Evolutionary conservation across 2,113 vertebrate genomes (phyloP).

Genomic region (Gnathonemus longibarbis): DNA sequence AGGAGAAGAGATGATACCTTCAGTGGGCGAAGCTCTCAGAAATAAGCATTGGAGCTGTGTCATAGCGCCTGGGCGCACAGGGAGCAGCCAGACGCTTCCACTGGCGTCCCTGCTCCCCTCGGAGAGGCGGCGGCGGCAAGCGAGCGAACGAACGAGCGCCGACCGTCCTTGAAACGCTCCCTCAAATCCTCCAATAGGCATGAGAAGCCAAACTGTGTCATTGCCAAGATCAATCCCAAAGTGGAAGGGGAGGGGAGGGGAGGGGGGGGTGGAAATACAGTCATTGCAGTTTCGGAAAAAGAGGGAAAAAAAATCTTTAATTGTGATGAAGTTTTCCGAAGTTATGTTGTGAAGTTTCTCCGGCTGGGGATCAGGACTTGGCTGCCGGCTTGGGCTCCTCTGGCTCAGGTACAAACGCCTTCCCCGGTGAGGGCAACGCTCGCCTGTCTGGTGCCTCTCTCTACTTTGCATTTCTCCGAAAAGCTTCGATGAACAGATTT

Average conservation of each 20-base stretch:
- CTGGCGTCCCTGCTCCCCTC: conserved; percentile 41
- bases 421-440: neutral
- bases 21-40: conserved; percentile 32
- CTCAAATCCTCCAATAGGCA: conserved; percentile 35
- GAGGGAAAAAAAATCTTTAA: conserved; percentile 11
- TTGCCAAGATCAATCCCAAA: conserved; percentile 40
- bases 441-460: neutral
- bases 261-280: conserved; percentile 10
- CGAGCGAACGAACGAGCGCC: neutral
- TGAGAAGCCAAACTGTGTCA: conserved; percentile 45
- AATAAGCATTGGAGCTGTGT: conserved; percentile 45
- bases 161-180: conserved; percentile 28
- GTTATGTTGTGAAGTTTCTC: conserved; percentile 14
- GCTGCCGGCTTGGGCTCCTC: neutral
- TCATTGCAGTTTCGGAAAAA: neutral
- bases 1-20: conserved; percentile 29
- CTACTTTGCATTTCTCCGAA: neutral
- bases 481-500: neutral
- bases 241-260: conserved; percentile 12
- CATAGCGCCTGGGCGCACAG: conserved; percentile 36
- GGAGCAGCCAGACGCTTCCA: conserved; percentile 41
- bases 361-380: neutral
- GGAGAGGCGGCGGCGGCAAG: conserved; percentile 22
- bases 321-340: conserved; percentile 22
- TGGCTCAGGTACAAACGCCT: neutral